A percentile compares a stretch with the other conserved stretches of the same genome.
phyloP scores from a whole-genome alignment of 2,888 invertebrate species.

The Trachelus troglodyta region DNA sequence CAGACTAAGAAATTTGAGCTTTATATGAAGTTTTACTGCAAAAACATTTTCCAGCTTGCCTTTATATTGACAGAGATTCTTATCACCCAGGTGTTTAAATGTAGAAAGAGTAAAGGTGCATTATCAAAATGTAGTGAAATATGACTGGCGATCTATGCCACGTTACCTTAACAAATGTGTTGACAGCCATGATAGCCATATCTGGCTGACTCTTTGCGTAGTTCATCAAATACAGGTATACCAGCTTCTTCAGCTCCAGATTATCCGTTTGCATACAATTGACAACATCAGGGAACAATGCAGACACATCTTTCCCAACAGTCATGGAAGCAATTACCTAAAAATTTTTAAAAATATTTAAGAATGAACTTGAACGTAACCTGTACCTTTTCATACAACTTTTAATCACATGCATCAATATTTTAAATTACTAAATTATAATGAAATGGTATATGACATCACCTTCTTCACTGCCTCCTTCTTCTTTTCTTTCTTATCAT shows the following conservation, averaged over 20 bases:
- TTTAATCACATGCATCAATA: neutral
- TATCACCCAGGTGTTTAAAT: constrained; percentile 44
- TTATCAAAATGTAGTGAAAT: constrained; percentile 43
- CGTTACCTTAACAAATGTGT: constrained; percentile 97
- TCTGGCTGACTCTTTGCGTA: constrained; percentile 99
- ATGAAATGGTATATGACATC: constrained; percentile 39
- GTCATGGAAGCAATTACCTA: constrained; percentile 99
- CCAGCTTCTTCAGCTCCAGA: constrained; percentile 96
- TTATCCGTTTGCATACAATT: constrained; percentile 99
- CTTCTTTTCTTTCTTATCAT: constrained; percentile 99
- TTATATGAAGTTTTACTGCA: neutral
- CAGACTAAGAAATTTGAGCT: neutral
- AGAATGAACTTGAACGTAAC: neutral
- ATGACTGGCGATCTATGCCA: constrained; percentile 40
- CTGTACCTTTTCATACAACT: neutral
- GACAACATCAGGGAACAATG: constrained; percentile 98
- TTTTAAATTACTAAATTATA: constrained; percentile 4
- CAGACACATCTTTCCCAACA: constrained; percentile 99
- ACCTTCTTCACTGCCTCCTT: constrained; percentile 99
- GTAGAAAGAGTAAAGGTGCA: constrained; percentile 45
- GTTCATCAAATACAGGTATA: constrained; percentile 99
- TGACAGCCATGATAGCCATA: constrained; percentile 99
- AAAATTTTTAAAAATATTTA: constrained; percentile 24
- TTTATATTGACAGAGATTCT: constrained; percentile 52
- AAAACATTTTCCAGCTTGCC: constrained; percentile 49